These are phyloP conservation scores for Euphonia xanthogaster DNA, from an alignment of 2,797 vertebrate species.

Conservation along the genomic window DNA sequence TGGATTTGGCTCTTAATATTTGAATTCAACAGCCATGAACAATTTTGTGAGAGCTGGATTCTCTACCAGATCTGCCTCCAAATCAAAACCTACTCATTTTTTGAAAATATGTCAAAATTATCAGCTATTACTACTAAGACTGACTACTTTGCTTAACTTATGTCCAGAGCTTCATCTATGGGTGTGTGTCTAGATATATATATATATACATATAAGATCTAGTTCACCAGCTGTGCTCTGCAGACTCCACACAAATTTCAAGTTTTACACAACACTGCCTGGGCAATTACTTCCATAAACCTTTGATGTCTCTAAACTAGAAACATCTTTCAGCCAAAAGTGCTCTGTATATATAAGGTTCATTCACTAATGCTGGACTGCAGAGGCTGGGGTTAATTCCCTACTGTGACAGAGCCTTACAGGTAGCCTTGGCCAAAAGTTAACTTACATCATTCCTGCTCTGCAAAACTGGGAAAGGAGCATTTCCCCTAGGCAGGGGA, in stretches of 20 bases:
- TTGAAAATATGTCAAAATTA: background rate
- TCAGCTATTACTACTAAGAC: background rate
- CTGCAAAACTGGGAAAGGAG: background rate
- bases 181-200: accelerated
- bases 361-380: background rate
- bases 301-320: background rate
- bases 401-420: background rate
- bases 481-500: background rate
- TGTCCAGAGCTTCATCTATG: background rate
- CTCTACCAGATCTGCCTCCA: background rate
- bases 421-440: background rate
- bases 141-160: background rate
- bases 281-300: background rate
- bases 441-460: background rate
- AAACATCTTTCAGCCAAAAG: background rate
- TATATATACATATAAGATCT: background rate
- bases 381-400: background rate
- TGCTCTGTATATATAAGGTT: background rate
- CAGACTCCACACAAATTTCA: background rate
- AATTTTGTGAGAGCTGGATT: background rate
- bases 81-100: background rate
- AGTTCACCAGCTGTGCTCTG: background rate
- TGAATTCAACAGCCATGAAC: background rate
- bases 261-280: background rate
- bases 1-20: background rate